Base-by-base conservation (phyloP, 2,797 vertebrate genomes). In the Rachycentron canadum region DNA sequence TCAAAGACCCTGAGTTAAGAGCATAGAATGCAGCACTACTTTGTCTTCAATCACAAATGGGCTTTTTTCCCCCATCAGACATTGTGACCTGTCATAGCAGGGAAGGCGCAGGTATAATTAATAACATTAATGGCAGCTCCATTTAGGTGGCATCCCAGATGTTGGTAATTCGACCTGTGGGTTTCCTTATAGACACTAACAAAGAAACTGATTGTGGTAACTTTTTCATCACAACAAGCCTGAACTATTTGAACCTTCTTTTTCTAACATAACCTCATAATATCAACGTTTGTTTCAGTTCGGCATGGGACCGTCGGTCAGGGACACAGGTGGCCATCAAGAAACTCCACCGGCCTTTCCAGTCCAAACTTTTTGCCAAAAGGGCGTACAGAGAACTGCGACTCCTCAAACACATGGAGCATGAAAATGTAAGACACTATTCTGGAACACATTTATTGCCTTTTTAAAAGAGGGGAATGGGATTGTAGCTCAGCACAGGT, bases 321-420 rank as follows among this genome's bases (percentile, higher is more conserved):
- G 94, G 94, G 10, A 73, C 84, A 34, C 95, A 95, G 86, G 97
- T 98, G 69, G 97, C 97, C 83, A 97, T 99, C 88, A 99, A 99
- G 95, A 99, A 99, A 66, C 86, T 99, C 14, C 97, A 97, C 82
- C 95, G 97, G n/a, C 97, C 97, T 0, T 99, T 98, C 88, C 97
- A 98, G 89, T 97, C 97, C 0, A 96, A 97, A 36, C 96, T 99
- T 16, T 98, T 96, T 32, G 97, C 97, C 87, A 99, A 99, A 71
- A 85, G 97, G 64, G 97, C 97, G 36, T 99, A 97, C 90, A 93
- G 97, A 53, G 97, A 98, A 86, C 92, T 99, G 73, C 93, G 97
- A 0, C 97, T 99, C 2, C 95, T 99, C 79, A 98, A 97, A 55
- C 97, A 98, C 92, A 99, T 99, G 97, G 96, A 96, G 76, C 97